Percentiles rank a stretch among this genome's conserved stretches.
phyloP scores from a whole-genome alignment of 2,888 invertebrate species.

The Pycnomerus fuliginosus region DNA sequence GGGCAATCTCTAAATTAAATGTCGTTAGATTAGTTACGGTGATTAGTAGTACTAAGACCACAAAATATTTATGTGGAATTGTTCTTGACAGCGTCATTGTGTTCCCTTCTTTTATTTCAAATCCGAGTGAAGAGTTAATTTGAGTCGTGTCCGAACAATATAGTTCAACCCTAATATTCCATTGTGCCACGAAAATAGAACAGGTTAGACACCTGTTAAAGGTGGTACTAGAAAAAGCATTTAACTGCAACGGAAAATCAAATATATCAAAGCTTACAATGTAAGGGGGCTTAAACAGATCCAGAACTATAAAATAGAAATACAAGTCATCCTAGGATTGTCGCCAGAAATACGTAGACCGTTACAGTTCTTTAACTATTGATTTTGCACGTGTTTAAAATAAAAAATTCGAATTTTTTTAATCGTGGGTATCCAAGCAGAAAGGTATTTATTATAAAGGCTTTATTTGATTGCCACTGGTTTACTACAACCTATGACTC shows the following conservation, averaged over 20 bases:
- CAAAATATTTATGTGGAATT: constrained; percentile 5
- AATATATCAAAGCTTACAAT: constrained; percentile 37
- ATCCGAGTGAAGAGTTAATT: constrained; percentile 8
- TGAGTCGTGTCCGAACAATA: constrained; percentile 6
- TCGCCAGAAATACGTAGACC: no score
- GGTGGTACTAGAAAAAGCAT: constrained; percentile 42
- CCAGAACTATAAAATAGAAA: neutral
- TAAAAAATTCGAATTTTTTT: neutral
- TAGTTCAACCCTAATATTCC: constrained; percentile 6
- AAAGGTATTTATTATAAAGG: constrained; percentile 9
- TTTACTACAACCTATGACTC: constrained; percentile 27
- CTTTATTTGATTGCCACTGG: constrained; percentile 12
- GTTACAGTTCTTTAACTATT: no score
- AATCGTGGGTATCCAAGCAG: constrained; percentile 4
- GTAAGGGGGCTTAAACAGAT: constrained; percentile 24
- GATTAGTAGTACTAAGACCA: no score
- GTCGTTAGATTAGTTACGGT: no score
- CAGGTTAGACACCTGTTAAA: constrained; percentile 50
- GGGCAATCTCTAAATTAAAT: no score
- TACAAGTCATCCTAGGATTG: no score
- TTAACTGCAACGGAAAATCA: constrained; percentile 47
- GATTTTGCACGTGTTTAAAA: neutral
- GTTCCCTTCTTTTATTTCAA: constrained; percentile 1
- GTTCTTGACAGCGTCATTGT: neutral
- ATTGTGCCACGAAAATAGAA: constrained; percentile 18